phyloP scores from a whole-genome alignment of 2,797 vertebrate genomes.

The Cirrhinus molitorella region DNA sequence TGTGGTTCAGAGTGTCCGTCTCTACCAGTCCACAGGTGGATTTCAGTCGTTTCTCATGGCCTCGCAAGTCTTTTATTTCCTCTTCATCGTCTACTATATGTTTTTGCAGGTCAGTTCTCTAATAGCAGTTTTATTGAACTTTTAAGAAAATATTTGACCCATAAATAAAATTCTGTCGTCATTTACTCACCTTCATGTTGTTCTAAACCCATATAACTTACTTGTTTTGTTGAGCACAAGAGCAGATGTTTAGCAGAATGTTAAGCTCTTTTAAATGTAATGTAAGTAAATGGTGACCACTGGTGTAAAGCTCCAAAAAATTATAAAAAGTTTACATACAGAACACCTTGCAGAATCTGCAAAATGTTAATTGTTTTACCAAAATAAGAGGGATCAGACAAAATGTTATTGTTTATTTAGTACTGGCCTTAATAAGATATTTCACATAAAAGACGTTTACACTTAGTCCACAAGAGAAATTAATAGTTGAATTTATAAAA shows the following conservation, averaged over 20 bases:
- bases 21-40: constrained; percentile 89
- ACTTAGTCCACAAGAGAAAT: no score
- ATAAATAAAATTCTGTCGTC: not conserved
- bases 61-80: constrained; percentile 89
- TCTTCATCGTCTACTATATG: constrained; percentile 95
- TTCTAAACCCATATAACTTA: not conserved
- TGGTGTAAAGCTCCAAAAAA: not conserved
- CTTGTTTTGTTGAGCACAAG: not conserved
- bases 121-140: not conserved
- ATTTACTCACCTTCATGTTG: no score
- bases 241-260: not conserved
- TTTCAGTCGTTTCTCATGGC: constrained; percentile 91
- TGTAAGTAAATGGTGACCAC: not conserved
- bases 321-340: no score
- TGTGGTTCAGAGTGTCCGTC: constrained; percentile 87
- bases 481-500: no score
- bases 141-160: not conserved
- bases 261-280: not conserved
- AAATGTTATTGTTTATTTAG: no score
- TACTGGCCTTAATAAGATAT: no score
- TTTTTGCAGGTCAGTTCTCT: constrained; percentile 84
- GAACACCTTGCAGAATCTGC: no score
- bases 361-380: no score
- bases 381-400: no score
- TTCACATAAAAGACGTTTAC: no score